A percentile compares a stretch with the other conserved stretches of the same genome.
phyloP scores from a whole-genome alignment of 2,797 vertebrate species.

The Phoebastria nigripes region DNA sequence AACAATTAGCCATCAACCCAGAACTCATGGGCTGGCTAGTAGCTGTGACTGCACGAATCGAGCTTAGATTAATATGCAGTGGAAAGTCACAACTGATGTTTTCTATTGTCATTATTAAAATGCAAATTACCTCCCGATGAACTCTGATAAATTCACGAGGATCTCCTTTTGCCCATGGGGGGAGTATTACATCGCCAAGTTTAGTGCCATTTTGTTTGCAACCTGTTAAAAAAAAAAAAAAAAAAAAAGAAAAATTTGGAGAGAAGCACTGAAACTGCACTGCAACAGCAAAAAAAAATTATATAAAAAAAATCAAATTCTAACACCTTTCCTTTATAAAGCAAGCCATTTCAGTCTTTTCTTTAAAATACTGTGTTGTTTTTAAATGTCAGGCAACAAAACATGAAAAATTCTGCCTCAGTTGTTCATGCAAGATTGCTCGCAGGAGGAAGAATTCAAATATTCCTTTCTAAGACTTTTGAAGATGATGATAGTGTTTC shows the following conservation, averaged over 20 bases:
- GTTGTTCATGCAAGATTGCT: neutral
- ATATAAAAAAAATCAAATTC: neutral
- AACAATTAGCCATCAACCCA: neutral
- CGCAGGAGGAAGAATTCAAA: neutral
- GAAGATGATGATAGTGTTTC: neutral
- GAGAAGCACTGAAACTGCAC: neutral
- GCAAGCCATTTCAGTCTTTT: neutral
- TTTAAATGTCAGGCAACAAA: neutral
- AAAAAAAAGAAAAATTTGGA: neutral
- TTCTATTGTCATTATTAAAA: neutral
- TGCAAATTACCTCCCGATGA: constrained; percentile 87
- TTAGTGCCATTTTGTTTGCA: constrained; percentile 96
- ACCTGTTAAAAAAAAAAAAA: constrained; percentile 69
- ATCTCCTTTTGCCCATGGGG: constrained; percentile 97
- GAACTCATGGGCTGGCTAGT: neutral
- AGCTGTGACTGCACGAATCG: neutral
- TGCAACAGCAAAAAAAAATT: neutral
- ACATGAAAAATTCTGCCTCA: neutral
- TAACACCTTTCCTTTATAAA: neutral
- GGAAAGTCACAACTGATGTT: neutral
- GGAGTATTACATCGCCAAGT: constrained; percentile 92
- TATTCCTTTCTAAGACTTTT: neutral
- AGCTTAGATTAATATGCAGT: neutral
- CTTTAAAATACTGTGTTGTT: neutral
- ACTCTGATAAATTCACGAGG: constrained; percentile 97